Evolutionary conservation across 2,113 vertebrate species (phyloP).

Genomic region (Tachysurus vachellii): DNA sequence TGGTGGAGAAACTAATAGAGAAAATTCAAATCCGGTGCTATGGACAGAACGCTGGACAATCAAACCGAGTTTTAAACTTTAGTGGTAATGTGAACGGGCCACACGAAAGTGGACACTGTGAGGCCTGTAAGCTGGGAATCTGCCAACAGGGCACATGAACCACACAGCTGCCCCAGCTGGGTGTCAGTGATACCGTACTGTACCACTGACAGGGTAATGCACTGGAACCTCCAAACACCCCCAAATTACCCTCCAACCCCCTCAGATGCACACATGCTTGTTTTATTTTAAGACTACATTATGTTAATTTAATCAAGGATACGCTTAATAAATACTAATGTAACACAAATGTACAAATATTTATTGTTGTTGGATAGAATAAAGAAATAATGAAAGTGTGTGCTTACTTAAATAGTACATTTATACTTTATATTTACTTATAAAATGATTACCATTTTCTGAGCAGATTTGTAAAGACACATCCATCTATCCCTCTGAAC

Average conservation of each 20-base stretch:
- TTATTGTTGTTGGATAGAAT: not conserved
- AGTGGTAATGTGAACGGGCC: constrained; percentile 54
- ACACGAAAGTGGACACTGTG: constrained; percentile 74
- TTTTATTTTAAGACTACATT: not conserved
- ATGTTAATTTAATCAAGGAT: not conserved
- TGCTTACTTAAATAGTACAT: too few relatives aligned
- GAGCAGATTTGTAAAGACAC: not conserved
- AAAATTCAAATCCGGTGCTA: constrained; percentile 80
- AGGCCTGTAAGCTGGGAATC: constrained; percentile 72
- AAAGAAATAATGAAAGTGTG: not conserved
- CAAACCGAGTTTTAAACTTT: not conserved
- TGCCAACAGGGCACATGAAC: constrained; percentile 43
- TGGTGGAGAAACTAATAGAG: constrained; percentile 77
- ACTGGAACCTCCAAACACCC: not conserved
- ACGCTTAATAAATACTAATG: not conserved
- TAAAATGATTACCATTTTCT: not conserved
- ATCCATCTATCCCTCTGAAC: too few relatives aligned
- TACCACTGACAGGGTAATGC: not conserved
- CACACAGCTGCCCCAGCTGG: not conserved
- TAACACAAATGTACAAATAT: not conserved
- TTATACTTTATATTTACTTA: too few relatives aligned
- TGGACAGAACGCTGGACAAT: constrained; percentile 9
- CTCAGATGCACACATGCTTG: not conserved
- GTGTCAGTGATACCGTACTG: not conserved
- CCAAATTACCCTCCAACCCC: not conserved